Evolutionary conservation across 2,888 invertebrate species (phyloP), one percentile per base, ranked within the genome.

Genomic region (Ferdinandea cuprea): DNA sequence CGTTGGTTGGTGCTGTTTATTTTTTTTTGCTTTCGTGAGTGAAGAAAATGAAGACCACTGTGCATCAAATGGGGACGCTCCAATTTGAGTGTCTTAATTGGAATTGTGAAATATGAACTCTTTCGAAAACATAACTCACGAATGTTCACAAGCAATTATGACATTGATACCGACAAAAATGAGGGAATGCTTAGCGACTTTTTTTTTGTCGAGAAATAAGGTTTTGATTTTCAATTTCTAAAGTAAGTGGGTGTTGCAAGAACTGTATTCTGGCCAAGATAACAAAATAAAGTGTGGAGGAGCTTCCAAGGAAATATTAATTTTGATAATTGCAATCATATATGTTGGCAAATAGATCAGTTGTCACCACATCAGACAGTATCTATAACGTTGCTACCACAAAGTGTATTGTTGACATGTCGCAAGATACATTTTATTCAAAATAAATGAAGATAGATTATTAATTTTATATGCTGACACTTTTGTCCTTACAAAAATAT

Each of bases 81-180:
- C 40, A 50, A 35, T 61, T 80, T 58, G 58, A 69, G 68, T 37
- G 44, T 66, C 61, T 81, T 71, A 77, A 77, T 81, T 71, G 63
- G 52, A 46, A 37, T 59, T 35, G 37, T 59, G 71, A 66, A 81
- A 77, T 35, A 65, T 52, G 48, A 74, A 58, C 68, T 74, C 58
- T 76, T 76, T 81, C 58, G 52, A 46, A 65, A 56, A 63, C 54
- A 63, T 44, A 72, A 71, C 44, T 59, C 59, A 59, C 42, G n/a
- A n/a, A n/a, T n/a, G 69, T 19, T 44, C 19, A 44, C 35, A 35
- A 69, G 63, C 59, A 44, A 48, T 13, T 50, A 63, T 69, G 61
- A 65, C 68, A 40, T 56, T 69, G 80, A 80, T 63, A 50, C 15
- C 30, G 61, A 48, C 66, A 21, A 68, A 50, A 58, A 30, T 40